Conservation (phyloP, 2,888 invertebrate species). For the Arctia plantaginis region DNA sequence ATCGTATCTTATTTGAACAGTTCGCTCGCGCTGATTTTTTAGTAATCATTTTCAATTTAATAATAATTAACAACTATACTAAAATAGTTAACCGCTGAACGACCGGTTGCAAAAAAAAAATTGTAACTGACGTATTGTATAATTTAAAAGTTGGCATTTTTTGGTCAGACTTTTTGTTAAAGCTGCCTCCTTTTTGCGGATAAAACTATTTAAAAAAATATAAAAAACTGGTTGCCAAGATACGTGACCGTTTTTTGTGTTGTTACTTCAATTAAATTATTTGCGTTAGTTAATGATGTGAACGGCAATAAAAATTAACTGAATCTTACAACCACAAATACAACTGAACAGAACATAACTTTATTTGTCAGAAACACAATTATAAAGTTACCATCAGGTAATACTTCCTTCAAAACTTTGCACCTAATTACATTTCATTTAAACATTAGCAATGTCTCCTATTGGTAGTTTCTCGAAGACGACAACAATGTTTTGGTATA, state of each 20-base stretch:
- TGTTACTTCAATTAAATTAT: neutral
- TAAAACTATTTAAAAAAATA: neutral
- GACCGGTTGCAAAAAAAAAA: slow-evolving; percentile 34
- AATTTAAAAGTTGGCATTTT: neutral
- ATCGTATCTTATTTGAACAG: neutral
- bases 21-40: slow-evolving; percentile 26
- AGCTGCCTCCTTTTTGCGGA: neutral
- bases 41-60: slow-evolving; percentile 43
- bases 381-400: neutral
- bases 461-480: slow-evolving; percentile 63
- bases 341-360: neutral
- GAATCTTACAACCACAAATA: neutral
- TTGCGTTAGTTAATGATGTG: neutral
- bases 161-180: neutral
- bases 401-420: neutral
- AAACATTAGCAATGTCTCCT: slow-evolving; percentile 64
- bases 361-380: neutral
- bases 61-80: slow-evolving; percentile 25
- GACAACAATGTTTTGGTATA: slow-evolving; percentile 61
- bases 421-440: slow-evolving; percentile 18
- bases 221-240: neutral
- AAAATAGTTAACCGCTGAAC: slow-evolving; percentile 54
- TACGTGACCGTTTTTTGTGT: neutral
- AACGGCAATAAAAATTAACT: neutral
- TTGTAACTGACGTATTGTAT: neutral